Evolutionary conservation across 2,888 invertebrate genomes (phyloP).

Genomic region (Phortica magna): DNA sequence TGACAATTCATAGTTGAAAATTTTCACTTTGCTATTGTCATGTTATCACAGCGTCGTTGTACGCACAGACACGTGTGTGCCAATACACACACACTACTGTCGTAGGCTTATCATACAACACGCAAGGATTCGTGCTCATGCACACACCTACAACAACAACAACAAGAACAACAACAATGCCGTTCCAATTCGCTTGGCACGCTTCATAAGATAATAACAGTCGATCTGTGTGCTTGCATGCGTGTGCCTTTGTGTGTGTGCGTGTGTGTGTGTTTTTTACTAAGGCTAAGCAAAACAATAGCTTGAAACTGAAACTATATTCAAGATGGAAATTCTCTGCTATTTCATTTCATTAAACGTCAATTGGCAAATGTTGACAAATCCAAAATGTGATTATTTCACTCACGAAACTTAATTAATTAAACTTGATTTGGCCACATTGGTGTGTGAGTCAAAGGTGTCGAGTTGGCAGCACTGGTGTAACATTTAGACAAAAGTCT

Average conservation of each 20-base stretch:
- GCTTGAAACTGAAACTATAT: no score
- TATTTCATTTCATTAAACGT: not conserved
- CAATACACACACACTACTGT: constrained; percentile 27
- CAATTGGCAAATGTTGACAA: not conserved
- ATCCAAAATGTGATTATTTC: no score
- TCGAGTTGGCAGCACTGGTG: no score
- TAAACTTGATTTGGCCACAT: constrained; percentile 40
- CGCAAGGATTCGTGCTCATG: not conserved
- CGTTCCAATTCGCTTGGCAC: not conserved
- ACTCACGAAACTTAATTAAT: constrained; percentile 55
- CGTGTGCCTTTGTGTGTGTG: constrained; percentile 49
- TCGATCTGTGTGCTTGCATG: no score
- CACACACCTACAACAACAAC: no score
- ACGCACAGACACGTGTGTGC: constrained; percentile 22
- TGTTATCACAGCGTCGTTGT: constrained; percentile 35
- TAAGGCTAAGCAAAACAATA: constrained; percentile 30
- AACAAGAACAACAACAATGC: not conserved
- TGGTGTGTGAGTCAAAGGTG: no score
- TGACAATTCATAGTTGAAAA: constrained; percentile 50
- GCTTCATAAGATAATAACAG: no score
- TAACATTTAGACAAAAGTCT: no score
- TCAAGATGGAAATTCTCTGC: not conserved
- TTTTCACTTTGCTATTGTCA: constrained; percentile 62
- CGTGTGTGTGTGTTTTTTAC: constrained; percentile 51
- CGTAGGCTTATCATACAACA: constrained; percentile 59